A percentile compares a stretch with the other conserved stretches of the same genome.
These are phyloP conservation scores for Thecocarcelia acutangulata DNA, from an alignment of 2,888 invertebrate species.

Conservation along the genomic window DNA sequence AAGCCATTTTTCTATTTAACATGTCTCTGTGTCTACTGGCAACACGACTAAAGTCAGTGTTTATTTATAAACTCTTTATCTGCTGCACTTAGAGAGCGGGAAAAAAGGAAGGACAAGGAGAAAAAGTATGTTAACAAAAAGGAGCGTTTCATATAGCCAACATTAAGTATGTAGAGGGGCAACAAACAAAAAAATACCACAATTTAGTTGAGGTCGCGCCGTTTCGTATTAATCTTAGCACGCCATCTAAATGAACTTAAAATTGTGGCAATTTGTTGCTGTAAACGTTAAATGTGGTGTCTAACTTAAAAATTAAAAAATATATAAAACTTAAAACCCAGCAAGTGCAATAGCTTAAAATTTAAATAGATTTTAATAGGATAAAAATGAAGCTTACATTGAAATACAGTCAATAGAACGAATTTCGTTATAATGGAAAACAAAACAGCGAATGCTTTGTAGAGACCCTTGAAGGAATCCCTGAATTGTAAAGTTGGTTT, in stretches of 20 bases:
- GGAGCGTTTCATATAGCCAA: slow-evolving; percentile 26
- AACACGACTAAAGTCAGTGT: slow-evolving; percentile 16
- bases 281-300: slow-evolving; percentile 3
- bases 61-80: slow-evolving; percentile 65
- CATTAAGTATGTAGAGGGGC: background rate
- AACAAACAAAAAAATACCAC: slow-evolving; percentile 40
- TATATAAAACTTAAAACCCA: background rate
- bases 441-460: no score
- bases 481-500: no score
- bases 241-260: slow-evolving; percentile 72
- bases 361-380: slow-evolving; percentile 42
- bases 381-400: background rate
- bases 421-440: no score
- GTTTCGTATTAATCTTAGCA: slow-evolving; percentile 71
- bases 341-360: slow-evolving; percentile 13
- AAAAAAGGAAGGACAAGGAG: background rate
- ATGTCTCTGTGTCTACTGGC: slow-evolving; percentile 33
- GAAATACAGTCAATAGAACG: no score
- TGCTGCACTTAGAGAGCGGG: slow-evolving; percentile 17
- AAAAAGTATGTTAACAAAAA: background rate
- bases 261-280: slow-evolving; percentile 72
- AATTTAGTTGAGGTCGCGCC: slow-evolving; percentile 69
- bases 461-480: no score
- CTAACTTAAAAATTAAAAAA: slow-evolving; percentile 1
- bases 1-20: slow-evolving; percentile 60